phyloP scores from a whole-genome alignment of 2,888 invertebrate genomes.

The Salticus scenicus region DNA sequence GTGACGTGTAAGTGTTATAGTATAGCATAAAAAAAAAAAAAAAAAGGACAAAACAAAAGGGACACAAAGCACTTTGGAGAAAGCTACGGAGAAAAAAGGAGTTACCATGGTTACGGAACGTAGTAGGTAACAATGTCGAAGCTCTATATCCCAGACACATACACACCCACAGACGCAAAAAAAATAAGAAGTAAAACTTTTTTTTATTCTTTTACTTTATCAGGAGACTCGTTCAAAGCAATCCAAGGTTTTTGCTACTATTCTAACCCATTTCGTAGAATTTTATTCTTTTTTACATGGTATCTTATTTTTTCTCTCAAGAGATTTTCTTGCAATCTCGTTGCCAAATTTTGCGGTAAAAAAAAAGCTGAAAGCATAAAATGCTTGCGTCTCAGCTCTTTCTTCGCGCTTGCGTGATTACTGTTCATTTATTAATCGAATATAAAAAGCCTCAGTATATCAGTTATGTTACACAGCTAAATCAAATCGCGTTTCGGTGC shows the following conservation, averaged over 20 bases:
- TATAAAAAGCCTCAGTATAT: slow-evolving; percentile 20
- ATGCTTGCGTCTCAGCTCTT: not conserved
- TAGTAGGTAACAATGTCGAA: slow-evolving; percentile 40
- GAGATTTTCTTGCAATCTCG: slow-evolving; percentile 4
- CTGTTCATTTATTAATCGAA: slow-evolving; percentile 18
- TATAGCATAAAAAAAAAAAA: not conserved
- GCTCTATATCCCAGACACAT: slow-evolving; percentile 6
- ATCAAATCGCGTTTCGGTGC: too few relatives aligned
- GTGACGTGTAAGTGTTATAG: not conserved
- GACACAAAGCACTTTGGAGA: not conserved
- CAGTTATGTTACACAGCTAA: too few relatives aligned
- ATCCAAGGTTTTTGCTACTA: slow-evolving; percentile 17
- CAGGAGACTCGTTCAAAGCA: slow-evolving; percentile 30
- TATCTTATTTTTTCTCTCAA: not conserved
- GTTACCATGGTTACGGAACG: slow-evolving; percentile 42
- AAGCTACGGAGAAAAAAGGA: not conserved
- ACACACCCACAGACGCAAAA: not conserved
- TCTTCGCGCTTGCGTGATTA: not conserved
- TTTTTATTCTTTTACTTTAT: slow-evolving; percentile 33
- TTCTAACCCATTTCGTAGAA: slow-evolving; percentile 5
- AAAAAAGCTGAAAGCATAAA: slow-evolving; percentile 3
- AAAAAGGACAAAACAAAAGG: not conserved
- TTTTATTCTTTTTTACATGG: slow-evolving; percentile 17
- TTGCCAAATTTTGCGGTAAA: slow-evolving; percentile 19
- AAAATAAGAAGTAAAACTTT: slow-evolving; percentile 12